Evolutionary conservation across 2,888 invertebrate species (phyloP).

Genomic region (Homarus gammarus): DNA sequence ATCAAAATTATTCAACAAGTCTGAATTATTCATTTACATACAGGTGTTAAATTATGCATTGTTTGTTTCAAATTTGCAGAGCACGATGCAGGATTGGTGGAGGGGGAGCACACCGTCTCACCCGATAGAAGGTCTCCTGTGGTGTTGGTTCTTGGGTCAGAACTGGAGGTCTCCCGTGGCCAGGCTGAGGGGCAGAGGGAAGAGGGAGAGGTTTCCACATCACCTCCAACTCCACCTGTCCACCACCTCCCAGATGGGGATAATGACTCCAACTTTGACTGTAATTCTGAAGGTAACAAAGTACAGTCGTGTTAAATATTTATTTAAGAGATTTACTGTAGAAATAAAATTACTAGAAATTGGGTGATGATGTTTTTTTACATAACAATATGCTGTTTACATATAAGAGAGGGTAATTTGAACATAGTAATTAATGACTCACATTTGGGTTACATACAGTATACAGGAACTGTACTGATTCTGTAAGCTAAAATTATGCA

Average conservation of each 20-base stretch:
- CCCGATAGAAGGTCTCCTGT: not conserved
- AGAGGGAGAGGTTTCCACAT: not conserved
- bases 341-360: not conserved
- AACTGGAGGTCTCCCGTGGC: slow-evolving; percentile 23
- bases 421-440: too few relatives aligned
- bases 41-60: too few relatives aligned
- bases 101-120: slow-evolving; percentile 29
- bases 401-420: too few relatives aligned
- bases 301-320: not conserved
- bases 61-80: slow-evolving; percentile 20
- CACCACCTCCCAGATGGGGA: not conserved
- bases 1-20: too few relatives aligned
- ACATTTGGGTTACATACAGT: too few relatives aligned
- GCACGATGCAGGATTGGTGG: slow-evolving; percentile 51
- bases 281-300: not conserved
- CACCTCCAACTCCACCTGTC: not conserved
- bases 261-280: slow-evolving; percentile 5
- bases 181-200: slow-evolving; percentile 53
- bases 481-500: too few relatives aligned
- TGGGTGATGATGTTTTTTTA: too few relatives aligned
- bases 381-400: too few relatives aligned
- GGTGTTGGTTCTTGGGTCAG: not conserved
- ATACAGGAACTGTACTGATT: too few relatives aligned
- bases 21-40: too few relatives aligned
- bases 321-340: not conserved